Conservation (phyloP, 2,797 vertebrate species). For the Glossophaga mutica region DNA sequence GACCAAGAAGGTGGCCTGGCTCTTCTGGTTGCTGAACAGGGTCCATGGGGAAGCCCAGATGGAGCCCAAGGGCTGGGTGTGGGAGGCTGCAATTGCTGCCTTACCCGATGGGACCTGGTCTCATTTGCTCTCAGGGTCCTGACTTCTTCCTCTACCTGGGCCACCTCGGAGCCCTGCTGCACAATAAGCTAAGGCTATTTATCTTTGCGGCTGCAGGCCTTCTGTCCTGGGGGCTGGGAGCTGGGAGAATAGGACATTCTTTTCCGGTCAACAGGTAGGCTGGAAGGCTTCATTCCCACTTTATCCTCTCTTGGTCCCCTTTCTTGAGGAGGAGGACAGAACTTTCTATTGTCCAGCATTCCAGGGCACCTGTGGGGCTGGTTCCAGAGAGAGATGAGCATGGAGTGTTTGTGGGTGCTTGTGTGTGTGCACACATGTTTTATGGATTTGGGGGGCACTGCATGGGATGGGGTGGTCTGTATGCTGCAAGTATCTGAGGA, state of each 20-base stretch:
- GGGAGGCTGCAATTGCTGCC: not conserved
- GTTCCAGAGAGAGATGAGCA: not conserved
- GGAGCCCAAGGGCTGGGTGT: not conserved
- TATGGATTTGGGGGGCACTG: not conserved
- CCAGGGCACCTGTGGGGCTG: not conserved
- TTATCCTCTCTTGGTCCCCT: not conserved
- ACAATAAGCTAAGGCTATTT: not conserved
- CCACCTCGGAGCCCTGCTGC: fast-evolving
- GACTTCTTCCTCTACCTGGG: not conserved
- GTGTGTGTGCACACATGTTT: fast-evolving
- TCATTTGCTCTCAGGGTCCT: not conserved
- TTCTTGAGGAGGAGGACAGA: not conserved
- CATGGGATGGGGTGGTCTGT: fast-evolving
- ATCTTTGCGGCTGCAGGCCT: not conserved
- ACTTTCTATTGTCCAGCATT: not conserved
- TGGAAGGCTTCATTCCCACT: fast-evolving
- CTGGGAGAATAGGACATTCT: not conserved
- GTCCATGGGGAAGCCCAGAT: not conserved
- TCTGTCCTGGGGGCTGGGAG: not conserved
- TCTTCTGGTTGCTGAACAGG: not conserved
- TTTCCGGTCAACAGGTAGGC: not conserved
- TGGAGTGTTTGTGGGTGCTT: not conserved
- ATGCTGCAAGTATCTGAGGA: not conserved
- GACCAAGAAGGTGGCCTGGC: not conserved
- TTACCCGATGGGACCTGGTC: not conserved